Percentiles rank a stretch among this genome's conserved stretches.
Evolutionary conservation across 2,888 invertebrate genomes (phyloP).

Genomic region (Cotesia congregata): DNA sequence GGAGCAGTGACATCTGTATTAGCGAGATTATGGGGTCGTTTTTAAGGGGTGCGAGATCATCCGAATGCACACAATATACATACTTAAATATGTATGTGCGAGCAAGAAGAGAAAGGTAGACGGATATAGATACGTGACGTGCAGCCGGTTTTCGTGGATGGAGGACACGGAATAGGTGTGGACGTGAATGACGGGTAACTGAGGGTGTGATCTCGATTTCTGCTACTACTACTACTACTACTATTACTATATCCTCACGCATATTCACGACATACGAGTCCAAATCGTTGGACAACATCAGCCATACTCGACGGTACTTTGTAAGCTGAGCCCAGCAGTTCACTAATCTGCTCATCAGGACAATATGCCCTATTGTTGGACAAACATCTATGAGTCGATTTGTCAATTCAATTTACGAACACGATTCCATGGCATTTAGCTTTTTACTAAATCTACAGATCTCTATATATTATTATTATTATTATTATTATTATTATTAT

Average conservation of each 20-base stretch:
- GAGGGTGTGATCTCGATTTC: constrained; percentile 38
- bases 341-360: constrained; percentile 67
- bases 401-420: constrained; percentile 10
- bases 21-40: constrained; percentile 63
- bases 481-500: constrained; percentile 6
- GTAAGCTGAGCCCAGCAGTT: constrained; percentile 55
- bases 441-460: background rate
- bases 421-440: background rate
- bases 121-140: constrained; percentile 28
- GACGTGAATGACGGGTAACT: constrained; percentile 46
- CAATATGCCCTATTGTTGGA: constrained; percentile 42
- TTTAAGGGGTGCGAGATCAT: constrained; percentile 39
- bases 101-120: background rate
- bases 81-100: constrained; percentile 2
- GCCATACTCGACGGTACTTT: constrained; percentile 55
- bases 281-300: constrained; percentile 40
- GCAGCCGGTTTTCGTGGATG: constrained; percentile 44
- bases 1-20: constrained; percentile 68
- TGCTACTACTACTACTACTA: background rate
- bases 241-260: constrained; percentile 9
- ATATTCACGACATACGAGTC: constrained; percentile 3
- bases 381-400: constrained; percentile 28
- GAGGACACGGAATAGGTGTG: constrained; percentile 60
- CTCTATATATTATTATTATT: background rate
- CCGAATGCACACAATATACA: constrained; percentile 17